A percentile compares a stretch with the other conserved stretches of the same genome.
Conservation (phyloP, 1,140 invertebrate genomes). For the Zaprionus gabonicus region DNA sequence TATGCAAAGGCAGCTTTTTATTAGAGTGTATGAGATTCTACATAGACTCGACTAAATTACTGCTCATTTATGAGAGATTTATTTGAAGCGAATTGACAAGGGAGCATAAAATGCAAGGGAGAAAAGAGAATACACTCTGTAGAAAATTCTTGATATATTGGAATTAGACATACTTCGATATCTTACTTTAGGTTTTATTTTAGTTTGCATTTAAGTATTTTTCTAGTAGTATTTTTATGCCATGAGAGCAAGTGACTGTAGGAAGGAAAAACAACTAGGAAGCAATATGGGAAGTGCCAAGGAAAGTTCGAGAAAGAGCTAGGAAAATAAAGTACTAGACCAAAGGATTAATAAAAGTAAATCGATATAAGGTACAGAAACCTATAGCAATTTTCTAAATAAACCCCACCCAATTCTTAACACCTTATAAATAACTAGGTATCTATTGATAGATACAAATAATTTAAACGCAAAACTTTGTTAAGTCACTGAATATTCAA, state of each 20-base stretch:
- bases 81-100: background rate
- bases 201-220: too few relatives aligned
- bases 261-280: too few relatives aligned
- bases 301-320: too few relatives aligned
- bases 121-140: background rate
- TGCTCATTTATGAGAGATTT: background rate
- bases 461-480: background rate
- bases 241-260: too few relatives aligned
- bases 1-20: background rate
- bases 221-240: too few relatives aligned
- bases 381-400: too few relatives aligned
- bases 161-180: background rate
- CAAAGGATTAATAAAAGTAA: too few relatives aligned
- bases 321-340: too few relatives aligned
- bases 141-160: background rate
- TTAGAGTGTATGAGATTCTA: background rate
- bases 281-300: too few relatives aligned
- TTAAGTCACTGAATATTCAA: background rate
- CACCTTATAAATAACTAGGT: too few relatives aligned
- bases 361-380: too few relatives aligned
- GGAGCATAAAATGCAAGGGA: background rate
- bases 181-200: background rate
- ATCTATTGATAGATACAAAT: background rate
- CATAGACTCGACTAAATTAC: slow-evolving; percentile 1
- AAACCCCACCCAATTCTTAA: too few relatives aligned